These are phyloP conservation scores for Brenthis hecate DNA, from an alignment of 2,888 invertebrate species.

Conservation along the genomic window DNA sequence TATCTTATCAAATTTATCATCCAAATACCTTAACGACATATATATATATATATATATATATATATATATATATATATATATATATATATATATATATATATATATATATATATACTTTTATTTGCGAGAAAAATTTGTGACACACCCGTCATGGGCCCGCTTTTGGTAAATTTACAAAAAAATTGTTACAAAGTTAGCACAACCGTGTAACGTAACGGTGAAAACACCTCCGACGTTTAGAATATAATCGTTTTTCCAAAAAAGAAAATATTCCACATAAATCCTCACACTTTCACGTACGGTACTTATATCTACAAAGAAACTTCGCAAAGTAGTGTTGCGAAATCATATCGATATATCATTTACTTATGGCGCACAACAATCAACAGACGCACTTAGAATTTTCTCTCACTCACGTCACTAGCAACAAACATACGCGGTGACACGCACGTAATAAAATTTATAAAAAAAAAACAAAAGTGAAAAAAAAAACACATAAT, in stretches of 20 bases:
- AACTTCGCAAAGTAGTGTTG: constrained; percentile 43
- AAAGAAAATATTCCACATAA: constrained; percentile 29
- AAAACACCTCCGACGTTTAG: constrained; percentile 35
- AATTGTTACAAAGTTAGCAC: constrained; percentile 28
- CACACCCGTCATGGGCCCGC: constrained; percentile 24
- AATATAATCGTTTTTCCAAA: constrained; percentile 26
- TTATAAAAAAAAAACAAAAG: constrained; percentile 60
- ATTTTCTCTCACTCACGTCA: constrained; percentile 62
- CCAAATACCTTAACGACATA: neutral
- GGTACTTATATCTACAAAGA: constrained; percentile 28
- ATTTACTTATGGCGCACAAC: constrained; percentile 71
- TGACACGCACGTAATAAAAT: constrained; percentile 69
- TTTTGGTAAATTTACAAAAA: constrained; percentile 29
- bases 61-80: too few relatives aligned
- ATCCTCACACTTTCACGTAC: constrained; percentile 10
- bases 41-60: too few relatives aligned
- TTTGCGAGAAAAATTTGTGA: constrained; percentile 11
- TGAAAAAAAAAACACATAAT: constrained; percentile 51
- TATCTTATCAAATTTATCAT: constrained; percentile 8
- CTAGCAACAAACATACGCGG: constrained; percentile 58
- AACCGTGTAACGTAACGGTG: constrained; percentile 37
- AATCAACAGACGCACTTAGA: constrained; percentile 75
- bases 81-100: too few relatives aligned
- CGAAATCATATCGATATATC: constrained; percentile 53
- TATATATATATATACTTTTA: neutral